Evolutionary conservation across 2,113 vertebrate species (phyloP).

Genomic region (Hydropotes inermis): DNA sequence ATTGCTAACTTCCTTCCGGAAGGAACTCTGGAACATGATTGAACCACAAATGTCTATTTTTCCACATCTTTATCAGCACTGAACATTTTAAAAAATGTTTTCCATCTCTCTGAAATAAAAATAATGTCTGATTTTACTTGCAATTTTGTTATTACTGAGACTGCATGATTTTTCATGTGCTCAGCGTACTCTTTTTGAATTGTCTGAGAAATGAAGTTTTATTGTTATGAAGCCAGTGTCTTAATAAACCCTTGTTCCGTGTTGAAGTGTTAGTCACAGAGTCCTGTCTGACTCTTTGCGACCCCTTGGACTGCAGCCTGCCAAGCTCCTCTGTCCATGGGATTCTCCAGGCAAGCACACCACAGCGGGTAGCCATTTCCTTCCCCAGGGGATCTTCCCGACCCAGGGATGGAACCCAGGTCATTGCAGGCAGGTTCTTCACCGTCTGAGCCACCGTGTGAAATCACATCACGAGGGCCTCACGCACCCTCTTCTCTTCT

Average conservation of each 20-base stretch:
- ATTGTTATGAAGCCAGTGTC: background rate
- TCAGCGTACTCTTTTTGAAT: background rate
- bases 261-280: background rate
- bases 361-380: background rate
- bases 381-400: background rate
- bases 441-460: background rate
- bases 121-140: background rate
- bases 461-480: background rate
- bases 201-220: background rate
- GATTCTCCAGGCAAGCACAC: background rate
- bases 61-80: background rate
- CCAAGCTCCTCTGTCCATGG: background rate
- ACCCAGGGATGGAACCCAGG: background rate
- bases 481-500: background rate
- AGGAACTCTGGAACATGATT: background rate
- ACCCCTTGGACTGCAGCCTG: background rate
- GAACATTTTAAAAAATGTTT: background rate
- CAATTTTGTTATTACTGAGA: background rate
- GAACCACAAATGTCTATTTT: background rate
- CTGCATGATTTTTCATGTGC: background rate
- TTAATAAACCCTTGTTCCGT: background rate
- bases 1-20: background rate
- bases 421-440: background rate
- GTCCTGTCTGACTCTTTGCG: background rate
- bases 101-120: background rate